Conservation (phyloP, 2,797 vertebrate genomes). For the Mormyrops boulengeri region DNA sequence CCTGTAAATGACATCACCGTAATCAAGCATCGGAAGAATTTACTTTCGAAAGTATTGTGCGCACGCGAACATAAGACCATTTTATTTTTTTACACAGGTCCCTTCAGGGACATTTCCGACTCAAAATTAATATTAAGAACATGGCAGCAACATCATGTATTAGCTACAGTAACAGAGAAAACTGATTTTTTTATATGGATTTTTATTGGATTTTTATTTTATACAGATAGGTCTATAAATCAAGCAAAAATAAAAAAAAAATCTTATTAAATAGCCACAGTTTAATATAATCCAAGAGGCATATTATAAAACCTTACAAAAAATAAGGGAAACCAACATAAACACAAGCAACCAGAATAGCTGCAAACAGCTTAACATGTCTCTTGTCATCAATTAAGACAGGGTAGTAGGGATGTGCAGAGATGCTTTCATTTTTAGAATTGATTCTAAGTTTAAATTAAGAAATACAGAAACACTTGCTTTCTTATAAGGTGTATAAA, state of each 20-base stretch:
- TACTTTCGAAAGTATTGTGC: no score
- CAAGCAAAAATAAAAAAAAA: not conserved
- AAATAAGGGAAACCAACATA: not conserved
- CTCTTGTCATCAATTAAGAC: not conserved
- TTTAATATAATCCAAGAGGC: not conserved
- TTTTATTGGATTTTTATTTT: not conserved
- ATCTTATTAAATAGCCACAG: not conserved
- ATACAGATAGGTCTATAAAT: not conserved
- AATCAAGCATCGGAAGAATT: no score
- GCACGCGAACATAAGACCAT: no score
- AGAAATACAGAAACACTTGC: not conserved
- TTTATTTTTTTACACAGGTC: not conserved
- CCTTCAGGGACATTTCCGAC: not conserved
- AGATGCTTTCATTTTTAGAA: not conserved
- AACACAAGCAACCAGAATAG: not conserved
- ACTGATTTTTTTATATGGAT: not conserved
- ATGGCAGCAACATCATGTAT: not conserved
- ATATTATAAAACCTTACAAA: not conserved
- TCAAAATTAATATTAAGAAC: not conserved
- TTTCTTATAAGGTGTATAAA: conserved; percentile 1
- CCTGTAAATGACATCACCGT: no score
- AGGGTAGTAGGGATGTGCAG: not conserved
- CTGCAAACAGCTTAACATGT: not conserved
- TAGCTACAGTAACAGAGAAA: not conserved
- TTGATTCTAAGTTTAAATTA: not conserved